phyloP scores from a whole-genome alignment of 2,113 vertebrate genomes.

The Aepyceros melampus region DNA sequence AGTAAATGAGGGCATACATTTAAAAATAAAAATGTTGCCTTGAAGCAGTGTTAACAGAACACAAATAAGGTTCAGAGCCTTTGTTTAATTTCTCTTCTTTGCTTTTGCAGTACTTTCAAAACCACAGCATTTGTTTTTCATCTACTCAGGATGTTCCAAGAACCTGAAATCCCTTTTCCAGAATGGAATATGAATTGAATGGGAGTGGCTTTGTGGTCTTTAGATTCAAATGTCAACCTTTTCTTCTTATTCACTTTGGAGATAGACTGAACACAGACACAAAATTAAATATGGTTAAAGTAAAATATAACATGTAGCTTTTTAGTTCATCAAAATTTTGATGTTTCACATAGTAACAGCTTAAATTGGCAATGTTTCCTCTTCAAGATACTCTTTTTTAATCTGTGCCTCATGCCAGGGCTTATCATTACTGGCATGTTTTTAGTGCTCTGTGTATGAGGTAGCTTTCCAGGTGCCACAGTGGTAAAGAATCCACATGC shows the following conservation, averaged over 20 bases:
- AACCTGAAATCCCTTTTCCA: conserved; percentile 8
- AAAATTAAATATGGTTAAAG: background rate
- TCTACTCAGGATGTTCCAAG: background rate
- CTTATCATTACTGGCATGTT: background rate
- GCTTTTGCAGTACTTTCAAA: background rate
- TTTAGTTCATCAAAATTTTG: background rate
- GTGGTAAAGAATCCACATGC: background rate
- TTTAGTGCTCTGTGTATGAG: background rate
- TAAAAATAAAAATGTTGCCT: conserved; percentile 61
- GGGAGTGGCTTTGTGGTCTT: background rate
- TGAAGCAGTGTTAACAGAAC: conserved; percentile 36
- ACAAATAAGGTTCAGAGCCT: conserved; percentile 39
- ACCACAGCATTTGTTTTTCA: background rate
- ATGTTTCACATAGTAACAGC: background rate
- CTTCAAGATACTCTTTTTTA: background rate
- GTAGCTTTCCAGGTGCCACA: background rate
- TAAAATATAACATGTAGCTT: background rate
- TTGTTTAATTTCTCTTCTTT: conserved; percentile 55
- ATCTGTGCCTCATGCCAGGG: background rate
- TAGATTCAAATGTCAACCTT: background rate
- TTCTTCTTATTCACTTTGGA: background rate
- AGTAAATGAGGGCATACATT: conserved; percentile 58
- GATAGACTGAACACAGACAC: background rate
- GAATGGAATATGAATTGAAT: background rate
- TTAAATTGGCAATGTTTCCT: background rate